Evolutionary conservation across 2,113 vertebrate genomes (phyloP), one percentile per base, ranked within the genome.

Genomic region (Solea solea): DNA sequence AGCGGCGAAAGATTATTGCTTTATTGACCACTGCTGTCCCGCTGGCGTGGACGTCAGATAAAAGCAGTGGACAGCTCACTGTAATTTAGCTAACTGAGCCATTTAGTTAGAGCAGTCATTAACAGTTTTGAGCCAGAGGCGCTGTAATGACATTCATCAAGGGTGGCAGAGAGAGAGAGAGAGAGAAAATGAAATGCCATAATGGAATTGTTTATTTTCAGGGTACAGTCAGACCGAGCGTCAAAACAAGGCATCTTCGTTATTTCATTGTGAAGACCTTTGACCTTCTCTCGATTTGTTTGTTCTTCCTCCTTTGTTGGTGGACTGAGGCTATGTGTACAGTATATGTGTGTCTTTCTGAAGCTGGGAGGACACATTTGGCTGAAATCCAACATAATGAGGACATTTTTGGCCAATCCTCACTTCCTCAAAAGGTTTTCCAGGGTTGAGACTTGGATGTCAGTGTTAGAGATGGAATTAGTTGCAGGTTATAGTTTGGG

Each of bases 181-280:
- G 67, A 56, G 48, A 79, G 74, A 72, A 80, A 83, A 85, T 85
- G 61, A 81, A 86, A 83, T 63, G 74, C 78, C 75, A 11, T 81
- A 78, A 83, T 81, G 76, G 65, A 76, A 76, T 71, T 81, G 72
- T 87, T 88, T 79, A 64, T 86, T 89, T 88, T 80, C 55, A 34
- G 73, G 61, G 63, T 54, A 52, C 49, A 46, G 51, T 57, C 39
- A 4, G 12, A 34, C 25, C 25, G 8, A 44, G 42, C 8, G 34
- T 34, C 34, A 34, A 34, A 21, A 1, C 21, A 21, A 34, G 34
- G 34, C 34, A 34, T 34, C 12, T 48, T 48, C 14, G 4, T 14
- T 48, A 12, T 13, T 13, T 14, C 45, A 8, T 48, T 10, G 4
- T 48, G 3, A 74, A 63, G 77, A 54, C 56, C 71, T 73, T 67